Conservation (phyloP, 2,888 invertebrate genomes). For the Phengaris arion region DNA sequence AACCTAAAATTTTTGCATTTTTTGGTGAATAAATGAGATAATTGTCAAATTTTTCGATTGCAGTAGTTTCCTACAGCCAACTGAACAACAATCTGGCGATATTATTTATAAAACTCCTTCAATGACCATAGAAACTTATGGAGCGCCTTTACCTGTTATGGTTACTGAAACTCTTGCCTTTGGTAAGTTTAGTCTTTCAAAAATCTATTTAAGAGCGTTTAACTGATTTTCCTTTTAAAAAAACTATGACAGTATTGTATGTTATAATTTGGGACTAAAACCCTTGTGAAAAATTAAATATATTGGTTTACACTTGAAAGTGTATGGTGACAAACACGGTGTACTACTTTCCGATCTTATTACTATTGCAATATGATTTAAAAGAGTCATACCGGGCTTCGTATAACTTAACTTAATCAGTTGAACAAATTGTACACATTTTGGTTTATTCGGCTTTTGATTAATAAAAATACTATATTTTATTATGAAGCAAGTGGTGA, state of each 20-base stretch:
- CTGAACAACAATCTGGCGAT: slow-evolving; percentile 77
- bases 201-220: not conserved
- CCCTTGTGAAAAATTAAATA: too few relatives aligned
- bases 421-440: not conserved
- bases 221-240: not conserved
- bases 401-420: not conserved
- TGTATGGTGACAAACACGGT: too few relatives aligned
- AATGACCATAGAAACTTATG: slow-evolving; percentile 88
- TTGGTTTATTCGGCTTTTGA: not conserved
- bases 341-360: too few relatives aligned
- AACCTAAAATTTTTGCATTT: slow-evolving; percentile 21
- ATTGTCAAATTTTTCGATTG: slow-evolving; percentile 31
- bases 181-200: slow-evolving; percentile 71
- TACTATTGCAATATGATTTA: too few relatives aligned
- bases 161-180: slow-evolving; percentile 94
- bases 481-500: slow-evolving; percentile 67
- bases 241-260: too few relatives aligned
- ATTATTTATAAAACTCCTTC: slow-evolving; percentile 86
- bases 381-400: too few relatives aligned
- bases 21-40: not conserved
- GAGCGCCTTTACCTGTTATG: slow-evolving; percentile 89
- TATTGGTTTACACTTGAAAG: too few relatives aligned
- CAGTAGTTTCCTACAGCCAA: slow-evolving; percentile 58
- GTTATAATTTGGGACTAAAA: too few relatives aligned
- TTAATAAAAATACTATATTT: not conserved